Conservation (phyloP, 2,888 invertebrate species). For the Halocaridina rubra region DNA sequence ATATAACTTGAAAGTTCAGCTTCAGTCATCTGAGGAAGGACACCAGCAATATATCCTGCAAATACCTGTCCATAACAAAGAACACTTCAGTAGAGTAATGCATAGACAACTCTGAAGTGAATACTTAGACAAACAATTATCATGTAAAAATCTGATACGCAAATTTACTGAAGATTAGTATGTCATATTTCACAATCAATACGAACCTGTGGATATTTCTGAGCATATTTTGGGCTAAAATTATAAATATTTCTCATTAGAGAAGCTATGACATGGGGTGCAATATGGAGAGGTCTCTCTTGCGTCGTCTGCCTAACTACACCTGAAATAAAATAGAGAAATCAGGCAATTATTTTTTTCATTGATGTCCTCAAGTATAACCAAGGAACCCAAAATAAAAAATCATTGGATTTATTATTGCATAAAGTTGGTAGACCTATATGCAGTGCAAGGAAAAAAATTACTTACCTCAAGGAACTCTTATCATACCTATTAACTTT, state of each 20-base stretch:
- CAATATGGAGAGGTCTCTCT: conserved; percentile 15
- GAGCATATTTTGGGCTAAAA: conserved; percentile 30
- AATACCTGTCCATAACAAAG: conserved; percentile 7
- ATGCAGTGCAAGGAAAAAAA: too few relatives aligned
- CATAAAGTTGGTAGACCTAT: too few relatives aligned
- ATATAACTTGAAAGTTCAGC: conserved; percentile 41
- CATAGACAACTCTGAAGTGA: neutral
- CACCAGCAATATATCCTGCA: conserved; percentile 39
- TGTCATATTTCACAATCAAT: too few relatives aligned
- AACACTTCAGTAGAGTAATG: neutral
- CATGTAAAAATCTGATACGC: neutral
- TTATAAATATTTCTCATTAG: conserved; percentile 40
- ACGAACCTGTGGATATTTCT: conserved; percentile 41
- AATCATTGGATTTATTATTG: too few relatives aligned
- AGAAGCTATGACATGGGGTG: conserved; percentile 43
- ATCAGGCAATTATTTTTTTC: too few relatives aligned
- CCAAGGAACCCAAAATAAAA: too few relatives aligned
- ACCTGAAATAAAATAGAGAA: conserved; percentile 32
- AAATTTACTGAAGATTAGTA: neutral
- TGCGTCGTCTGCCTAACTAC: conserved; percentile 24
- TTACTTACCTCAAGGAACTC: too few relatives aligned
- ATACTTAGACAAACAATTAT: neutral
- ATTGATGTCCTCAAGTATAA: too few relatives aligned
- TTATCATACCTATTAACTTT: too few relatives aligned
- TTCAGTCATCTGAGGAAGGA: conserved; percentile 47